Evolutionary conservation across 2,888 invertebrate species (phyloP).

Genomic region (Tipula helvola): DNA sequence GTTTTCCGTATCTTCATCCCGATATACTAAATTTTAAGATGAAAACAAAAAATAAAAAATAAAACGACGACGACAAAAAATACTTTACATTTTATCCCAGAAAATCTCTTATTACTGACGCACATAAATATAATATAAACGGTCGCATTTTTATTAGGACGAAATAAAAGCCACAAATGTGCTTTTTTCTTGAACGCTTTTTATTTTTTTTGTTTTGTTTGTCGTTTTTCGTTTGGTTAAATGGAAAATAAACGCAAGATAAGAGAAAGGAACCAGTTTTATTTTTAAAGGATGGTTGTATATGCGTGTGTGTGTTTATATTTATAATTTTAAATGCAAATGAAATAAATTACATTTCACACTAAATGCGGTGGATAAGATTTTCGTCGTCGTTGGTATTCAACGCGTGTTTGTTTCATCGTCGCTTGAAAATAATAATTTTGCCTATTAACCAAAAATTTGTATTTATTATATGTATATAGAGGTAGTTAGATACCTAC

Average conservation of each 20-base stretch:
- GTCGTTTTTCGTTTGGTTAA: not conserved
- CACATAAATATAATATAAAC: constrained; percentile 4
- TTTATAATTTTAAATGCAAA: not conserved
- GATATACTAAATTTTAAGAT: not conserved
- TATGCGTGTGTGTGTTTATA: not conserved
- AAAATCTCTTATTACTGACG: constrained; percentile 4
- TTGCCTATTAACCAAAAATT: not conserved
- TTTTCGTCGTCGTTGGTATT: not conserved
- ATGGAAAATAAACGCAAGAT: not conserved
- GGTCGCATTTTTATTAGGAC: constrained; percentile 4
- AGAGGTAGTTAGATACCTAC: not conserved
- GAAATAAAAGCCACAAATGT: not conserved
- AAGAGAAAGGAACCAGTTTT: not conserved
- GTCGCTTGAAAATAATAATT: not conserved
- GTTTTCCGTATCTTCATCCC: not conserved
- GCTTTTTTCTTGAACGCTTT: not conserved
- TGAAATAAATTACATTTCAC: not conserved
- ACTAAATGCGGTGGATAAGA: not conserved
- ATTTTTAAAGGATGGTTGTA: not conserved
- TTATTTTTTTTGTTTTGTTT: not conserved
- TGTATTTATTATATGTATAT: not conserved
- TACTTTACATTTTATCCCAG: not conserved
- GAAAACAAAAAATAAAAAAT: not conserved
- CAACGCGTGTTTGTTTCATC: not conserved
- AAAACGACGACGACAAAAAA: not conserved